Conservation (phyloP, 1,140 invertebrate genomes). For the Ips typographus region DNA sequence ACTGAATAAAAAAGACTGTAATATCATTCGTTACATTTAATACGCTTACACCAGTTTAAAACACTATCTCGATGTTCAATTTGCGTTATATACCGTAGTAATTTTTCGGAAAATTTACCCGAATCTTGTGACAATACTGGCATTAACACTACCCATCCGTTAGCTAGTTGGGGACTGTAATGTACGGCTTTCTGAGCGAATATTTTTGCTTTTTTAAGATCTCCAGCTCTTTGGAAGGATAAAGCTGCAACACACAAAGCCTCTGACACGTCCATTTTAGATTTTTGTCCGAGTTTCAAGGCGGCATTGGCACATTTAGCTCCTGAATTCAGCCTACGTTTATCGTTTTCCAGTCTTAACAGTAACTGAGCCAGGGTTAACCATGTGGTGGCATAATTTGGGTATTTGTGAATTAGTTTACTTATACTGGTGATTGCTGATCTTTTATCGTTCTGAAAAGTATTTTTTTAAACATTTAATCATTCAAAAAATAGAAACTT, state of each 20-base stretch:
- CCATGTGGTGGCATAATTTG: conserved; percentile 44
- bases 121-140: background rate
- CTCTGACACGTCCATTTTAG: conserved; percentile 43
- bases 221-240: conserved; percentile 38
- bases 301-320: conserved; percentile 43
- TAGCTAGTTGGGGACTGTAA: conserved; percentile 44
- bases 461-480: background rate
- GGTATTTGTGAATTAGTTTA: conserved; percentile 46
- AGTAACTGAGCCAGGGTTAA: conserved; percentile 43
- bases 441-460: conserved; percentile 41
- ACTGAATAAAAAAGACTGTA: too few relatives aligned
- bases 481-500: background rate
- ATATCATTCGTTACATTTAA: too few relatives aligned
- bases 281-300: conserved; percentile 40
- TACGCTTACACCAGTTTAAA: background rate
- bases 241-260: conserved; percentile 43
- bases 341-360: conserved; percentile 36
- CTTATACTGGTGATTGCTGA: conserved; percentile 40
- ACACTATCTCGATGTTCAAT: background rate
- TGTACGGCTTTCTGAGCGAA: conserved; percentile 48
- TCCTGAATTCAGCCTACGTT: conserved; percentile 33
- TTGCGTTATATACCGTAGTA: background rate
- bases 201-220: conserved; percentile 40
- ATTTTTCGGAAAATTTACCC: too few relatives aligned
- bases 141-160: conserved; percentile 40